A percentile compares a stretch with the other conserved stretches of the same genome.
Conservation (phyloP, 2,797 vertebrate genomes). For the Lepidocolaptes lacrymiger region DNA sequence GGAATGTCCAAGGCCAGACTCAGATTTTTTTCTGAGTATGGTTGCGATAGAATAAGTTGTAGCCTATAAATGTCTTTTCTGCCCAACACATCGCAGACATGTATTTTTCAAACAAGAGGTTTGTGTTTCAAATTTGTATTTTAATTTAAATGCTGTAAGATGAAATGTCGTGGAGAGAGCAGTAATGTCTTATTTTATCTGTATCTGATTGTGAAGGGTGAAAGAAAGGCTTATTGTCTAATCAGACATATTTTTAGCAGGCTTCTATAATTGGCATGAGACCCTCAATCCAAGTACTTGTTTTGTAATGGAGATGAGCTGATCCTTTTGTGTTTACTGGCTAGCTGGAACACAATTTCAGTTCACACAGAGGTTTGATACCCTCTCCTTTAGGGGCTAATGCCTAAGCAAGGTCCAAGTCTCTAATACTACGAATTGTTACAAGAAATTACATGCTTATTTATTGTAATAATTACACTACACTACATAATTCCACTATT, state of each 20-base stretch:
- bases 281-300: conserved; percentile 1
- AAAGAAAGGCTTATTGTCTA: conserved; percentile 36
- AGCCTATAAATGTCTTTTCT: not conserved
- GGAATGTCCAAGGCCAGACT: not conserved
- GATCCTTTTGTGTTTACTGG: not conserved
- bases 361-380: not conserved
- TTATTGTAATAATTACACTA: not conserved
- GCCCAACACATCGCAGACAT: not conserved
- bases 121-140: not conserved
- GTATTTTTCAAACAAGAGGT: not conserved
- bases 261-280: conserved; percentile 29
- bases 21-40: not conserved
- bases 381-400: not conserved
- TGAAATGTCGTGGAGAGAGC: not conserved
- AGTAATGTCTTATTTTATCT: not conserved
- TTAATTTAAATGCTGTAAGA: not conserved
- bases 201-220: conserved; percentile 18
- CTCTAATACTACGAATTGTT: not conserved
- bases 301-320: conserved; percentile 20
- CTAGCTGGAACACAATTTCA: not conserved
- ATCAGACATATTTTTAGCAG: not conserved
- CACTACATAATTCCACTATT: not conserved
- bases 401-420: not conserved
- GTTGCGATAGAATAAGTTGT: not conserved
- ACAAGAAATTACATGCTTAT: not conserved